phyloP scores from a whole-genome alignment of 2,797 vertebrate genomes.

The Erethizon dorsatum region DNA sequence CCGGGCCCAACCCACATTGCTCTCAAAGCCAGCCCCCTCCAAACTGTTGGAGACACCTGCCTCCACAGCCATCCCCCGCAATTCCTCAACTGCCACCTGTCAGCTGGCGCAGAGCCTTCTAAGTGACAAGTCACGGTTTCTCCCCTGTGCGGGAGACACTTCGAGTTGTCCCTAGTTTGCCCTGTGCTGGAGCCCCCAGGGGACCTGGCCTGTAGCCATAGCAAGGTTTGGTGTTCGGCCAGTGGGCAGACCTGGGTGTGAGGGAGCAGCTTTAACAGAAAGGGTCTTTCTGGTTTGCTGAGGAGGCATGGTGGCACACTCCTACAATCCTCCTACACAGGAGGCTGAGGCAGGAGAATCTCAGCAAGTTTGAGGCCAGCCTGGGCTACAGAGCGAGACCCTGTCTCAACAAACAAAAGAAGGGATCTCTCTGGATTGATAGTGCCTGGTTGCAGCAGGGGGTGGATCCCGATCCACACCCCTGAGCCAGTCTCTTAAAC shows the following conservation, averaged over 20 bases:
- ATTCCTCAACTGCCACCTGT: constrained; percentile 79
- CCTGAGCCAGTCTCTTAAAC: not conserved
- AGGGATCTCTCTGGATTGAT: not conserved
- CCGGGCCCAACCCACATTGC: constrained; percentile 55
- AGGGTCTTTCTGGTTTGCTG: not conserved
- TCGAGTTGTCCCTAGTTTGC: constrained; percentile 18
- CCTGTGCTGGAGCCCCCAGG: not conserved
- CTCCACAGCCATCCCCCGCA: constrained; percentile 73
- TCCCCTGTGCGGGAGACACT: constrained; percentile 68
- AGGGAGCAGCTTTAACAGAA: not conserved
- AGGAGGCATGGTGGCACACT: not conserved
- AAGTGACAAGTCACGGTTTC: constrained; percentile 73
- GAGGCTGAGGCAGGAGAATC: not conserved
- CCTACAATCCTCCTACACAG: not conserved
- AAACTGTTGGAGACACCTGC: constrained; percentile 74
- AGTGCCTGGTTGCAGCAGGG: not conserved
- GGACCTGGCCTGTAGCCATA: not conserved
- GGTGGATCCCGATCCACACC: not conserved
- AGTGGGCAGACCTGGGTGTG: not conserved
- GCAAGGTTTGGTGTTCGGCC: not conserved
- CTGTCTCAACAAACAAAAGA: not conserved
- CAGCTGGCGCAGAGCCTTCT: constrained; percentile 69
- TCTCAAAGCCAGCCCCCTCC: constrained; percentile 58
- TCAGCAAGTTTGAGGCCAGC: not conserved
- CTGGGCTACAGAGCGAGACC: not conserved